These are phyloP conservation scores for Diaprepes abbreviatus DNA, from an alignment of 2,888 invertebrate genomes.

Conservation along the genomic window DNA sequence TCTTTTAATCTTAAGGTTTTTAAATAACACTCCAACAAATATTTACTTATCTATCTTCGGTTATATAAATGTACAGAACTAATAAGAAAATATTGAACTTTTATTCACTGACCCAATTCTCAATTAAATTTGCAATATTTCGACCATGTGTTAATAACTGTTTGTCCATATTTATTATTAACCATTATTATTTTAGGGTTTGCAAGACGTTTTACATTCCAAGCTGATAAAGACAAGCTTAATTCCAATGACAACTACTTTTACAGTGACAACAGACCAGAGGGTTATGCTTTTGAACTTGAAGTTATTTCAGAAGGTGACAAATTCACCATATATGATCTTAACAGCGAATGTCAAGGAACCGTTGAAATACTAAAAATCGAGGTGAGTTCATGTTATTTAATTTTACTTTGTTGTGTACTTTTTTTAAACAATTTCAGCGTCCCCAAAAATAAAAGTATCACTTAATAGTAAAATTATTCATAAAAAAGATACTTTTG, in stretches of 20 bases:
- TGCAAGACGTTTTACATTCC: constrained; percentile 75
- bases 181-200: constrained; percentile 37
- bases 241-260: constrained; percentile 81
- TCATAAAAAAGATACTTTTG: constrained; percentile 2
- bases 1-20: too few species aligned
- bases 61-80: too few species aligned
- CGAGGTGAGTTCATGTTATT: constrained; percentile 70
- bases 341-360: constrained; percentile 77
- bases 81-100: too few species aligned
- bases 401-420: neutral
- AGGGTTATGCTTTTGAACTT: constrained; percentile 81
- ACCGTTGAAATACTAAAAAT: constrained; percentile 76
- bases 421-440: constrained; percentile 16
- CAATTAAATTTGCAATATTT: too few species aligned
- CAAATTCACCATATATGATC: constrained; percentile 80
- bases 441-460: constrained; percentile 26
- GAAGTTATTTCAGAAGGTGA: constrained; percentile 78
- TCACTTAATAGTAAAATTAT: neutral
- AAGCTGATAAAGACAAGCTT: constrained; percentile 73
- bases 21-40: too few species aligned
- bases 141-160: too few species aligned
- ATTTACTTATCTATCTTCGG: too few species aligned
- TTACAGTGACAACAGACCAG: constrained; percentile 82
- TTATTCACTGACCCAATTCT: too few species aligned
- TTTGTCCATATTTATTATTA: too few species aligned